A percentile compares a stretch with the other conserved stretches of the same genome.
These are phyloP conservation scores for Echinops telfairi DNA, from an alignment of 2,113 vertebrate genomes.

Conservation along the genomic window DNA sequence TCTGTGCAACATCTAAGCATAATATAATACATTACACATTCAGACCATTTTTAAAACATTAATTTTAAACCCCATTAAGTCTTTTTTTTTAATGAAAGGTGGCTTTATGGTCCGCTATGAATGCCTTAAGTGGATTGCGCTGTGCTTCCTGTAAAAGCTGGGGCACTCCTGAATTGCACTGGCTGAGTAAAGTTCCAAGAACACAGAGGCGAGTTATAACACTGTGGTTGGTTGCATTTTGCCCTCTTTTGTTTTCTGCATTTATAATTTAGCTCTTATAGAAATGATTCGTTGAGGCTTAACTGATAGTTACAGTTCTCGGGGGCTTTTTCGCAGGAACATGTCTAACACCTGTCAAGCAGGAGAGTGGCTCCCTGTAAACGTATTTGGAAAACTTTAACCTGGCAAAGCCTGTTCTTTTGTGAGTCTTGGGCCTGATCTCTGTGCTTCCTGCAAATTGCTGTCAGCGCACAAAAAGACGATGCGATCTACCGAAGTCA, in stretches of 20 bases:
- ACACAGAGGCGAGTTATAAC: conserved; percentile 2
- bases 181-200: conserved; percentile 37
- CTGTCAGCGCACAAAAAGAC: conserved; percentile 27
- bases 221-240: conserved; percentile 54
- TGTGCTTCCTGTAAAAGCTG: conserved; percentile 3
- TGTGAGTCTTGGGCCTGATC: not conserved
- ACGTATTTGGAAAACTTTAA: conserved; percentile 57
- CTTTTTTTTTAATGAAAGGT: conserved; percentile 45
- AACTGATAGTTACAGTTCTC: not conserved
- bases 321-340: not conserved
- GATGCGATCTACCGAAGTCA: conserved; percentile 24
- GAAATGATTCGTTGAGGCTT: conserved; percentile 20
- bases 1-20: not conserved
- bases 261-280: conserved; percentile 55
- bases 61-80: conserved; percentile 36
- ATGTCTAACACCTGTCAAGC: conserved; percentile 21
- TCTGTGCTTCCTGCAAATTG: conserved; percentile 46
- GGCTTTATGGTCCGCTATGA: conserved; percentile 44
- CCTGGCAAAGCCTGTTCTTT: conserved; percentile 28
- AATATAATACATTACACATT: conserved; percentile 8
- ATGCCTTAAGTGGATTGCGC: not conserved
- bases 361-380: conserved; percentile 30
- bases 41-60: conserved; percentile 52
- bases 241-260: conserved; percentile 59
- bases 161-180: not conserved